phyloP scores from a whole-genome alignment of 2,888 invertebrate genomes.

The Glyphotaelius pellucidus region DNA sequence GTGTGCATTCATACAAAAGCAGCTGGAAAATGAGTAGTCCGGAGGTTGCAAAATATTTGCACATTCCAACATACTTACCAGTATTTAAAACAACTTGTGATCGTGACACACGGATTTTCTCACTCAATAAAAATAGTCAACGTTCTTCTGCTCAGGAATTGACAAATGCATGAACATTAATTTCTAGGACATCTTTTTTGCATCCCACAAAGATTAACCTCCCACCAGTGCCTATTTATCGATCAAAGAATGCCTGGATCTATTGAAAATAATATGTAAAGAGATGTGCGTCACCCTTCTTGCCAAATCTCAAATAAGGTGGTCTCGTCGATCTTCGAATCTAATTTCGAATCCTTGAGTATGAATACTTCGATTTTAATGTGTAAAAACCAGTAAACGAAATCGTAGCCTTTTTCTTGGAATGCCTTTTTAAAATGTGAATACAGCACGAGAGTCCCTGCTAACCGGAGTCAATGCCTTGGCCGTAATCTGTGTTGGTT shows the following conservation, averaged over 20 bases:
- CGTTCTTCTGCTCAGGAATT: background rate
- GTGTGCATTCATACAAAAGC: background rate
- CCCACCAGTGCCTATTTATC: background rate
- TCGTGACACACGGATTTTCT: background rate
- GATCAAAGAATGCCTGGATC: background rate
- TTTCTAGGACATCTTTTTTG: background rate
- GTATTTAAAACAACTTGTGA: background rate
- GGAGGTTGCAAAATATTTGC: slow-evolving; percentile 32
- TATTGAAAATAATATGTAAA: background rate
- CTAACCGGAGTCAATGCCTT: no score
- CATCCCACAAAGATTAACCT: background rate
- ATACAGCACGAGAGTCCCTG: no score
- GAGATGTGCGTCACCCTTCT: background rate
- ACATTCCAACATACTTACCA: background rate
- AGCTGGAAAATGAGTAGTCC: slow-evolving; percentile 31
- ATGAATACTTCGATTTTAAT: background rate
- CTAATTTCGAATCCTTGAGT: background rate
- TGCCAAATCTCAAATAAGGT: background rate
- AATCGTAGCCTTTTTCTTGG: background rate
- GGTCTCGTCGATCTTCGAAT: no score
- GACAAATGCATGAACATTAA: background rate
- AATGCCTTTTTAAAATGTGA: no score
- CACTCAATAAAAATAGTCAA: background rate
- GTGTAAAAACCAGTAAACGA: background rate
- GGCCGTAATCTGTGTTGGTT: background rate